phyloP scores from a whole-genome alignment of 2,797 vertebrate species.

The Etheostoma nigrum region DNA sequence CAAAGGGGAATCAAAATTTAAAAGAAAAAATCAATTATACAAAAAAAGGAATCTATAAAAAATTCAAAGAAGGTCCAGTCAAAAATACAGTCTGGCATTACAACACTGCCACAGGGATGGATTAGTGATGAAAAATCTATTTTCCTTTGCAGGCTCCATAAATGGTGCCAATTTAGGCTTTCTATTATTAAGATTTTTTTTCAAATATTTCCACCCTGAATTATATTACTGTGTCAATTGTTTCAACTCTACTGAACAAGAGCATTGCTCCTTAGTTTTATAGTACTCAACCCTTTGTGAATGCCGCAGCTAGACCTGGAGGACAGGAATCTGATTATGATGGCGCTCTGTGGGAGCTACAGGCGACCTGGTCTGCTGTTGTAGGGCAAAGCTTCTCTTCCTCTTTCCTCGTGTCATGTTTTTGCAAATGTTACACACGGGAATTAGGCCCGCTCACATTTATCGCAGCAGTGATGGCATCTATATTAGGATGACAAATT shows the following conservation, averaged over 20 bases:
- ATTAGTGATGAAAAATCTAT: conserved; percentile 34
- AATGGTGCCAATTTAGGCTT: conserved; percentile 14
- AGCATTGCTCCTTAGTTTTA: conserved; percentile 49
- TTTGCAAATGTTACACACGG: conserved; percentile 79
- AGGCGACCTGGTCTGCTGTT: conserved; percentile 70
- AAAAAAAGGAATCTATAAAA: conserved; percentile 5
- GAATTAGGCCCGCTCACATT: conserved; percentile 74
- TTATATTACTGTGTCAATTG: conserved; percentile 5
- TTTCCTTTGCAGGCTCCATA: conserved; percentile 21
- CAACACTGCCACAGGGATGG: conserved; percentile 22
- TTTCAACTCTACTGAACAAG: conserved; percentile 20
- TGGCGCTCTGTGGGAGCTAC: conserved; percentile 54
- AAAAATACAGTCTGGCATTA: conserved; percentile 13
- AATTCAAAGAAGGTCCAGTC: conserved; percentile 19
- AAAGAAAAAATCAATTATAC: not conserved
- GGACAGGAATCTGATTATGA: conserved; percentile 76
- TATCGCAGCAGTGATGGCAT: conserved; percentile 79
- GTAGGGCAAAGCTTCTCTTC: conserved; percentile 72
- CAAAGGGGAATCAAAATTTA: conserved; percentile 1
- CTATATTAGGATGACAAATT: conserved; percentile 86
- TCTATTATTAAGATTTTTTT: not conserved
- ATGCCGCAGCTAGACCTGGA: conserved; percentile 64
- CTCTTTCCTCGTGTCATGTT: conserved; percentile 75
- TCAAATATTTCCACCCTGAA: not conserved
- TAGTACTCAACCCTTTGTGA: conserved; percentile 37